phyloP scores from a whole-genome alignment of 2,888 invertebrate genomes.

The Plebejus melissa region DNA sequence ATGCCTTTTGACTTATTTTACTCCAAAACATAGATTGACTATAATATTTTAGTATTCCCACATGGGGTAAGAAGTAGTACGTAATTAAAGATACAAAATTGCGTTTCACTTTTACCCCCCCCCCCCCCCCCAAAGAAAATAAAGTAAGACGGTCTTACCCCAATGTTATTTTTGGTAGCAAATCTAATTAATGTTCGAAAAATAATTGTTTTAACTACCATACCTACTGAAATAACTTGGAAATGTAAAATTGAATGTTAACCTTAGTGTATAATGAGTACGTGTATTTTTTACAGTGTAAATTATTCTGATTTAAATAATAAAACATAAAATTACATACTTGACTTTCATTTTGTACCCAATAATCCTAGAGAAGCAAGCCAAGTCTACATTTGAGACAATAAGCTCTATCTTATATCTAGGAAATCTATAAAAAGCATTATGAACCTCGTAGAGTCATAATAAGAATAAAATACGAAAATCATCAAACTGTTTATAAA shows the following conservation, averaged over 20 bases:
- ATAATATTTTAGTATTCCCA: neutral
- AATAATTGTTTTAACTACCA: neutral
- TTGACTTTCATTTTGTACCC: constrained; percentile 47
- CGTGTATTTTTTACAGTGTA: constrained; percentile 80
- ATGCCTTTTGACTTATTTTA: neutral
- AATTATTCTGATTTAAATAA: constrained; percentile 78
- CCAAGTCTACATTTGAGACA: no score
- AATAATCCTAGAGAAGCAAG: no score
- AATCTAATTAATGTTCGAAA: neutral
- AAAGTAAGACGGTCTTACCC: neutral
- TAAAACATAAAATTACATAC: constrained; percentile 61
- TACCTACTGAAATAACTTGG: neutral
- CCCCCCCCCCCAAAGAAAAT: neutral
- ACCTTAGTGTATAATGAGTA: constrained; percentile 67
- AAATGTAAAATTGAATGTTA: constrained; percentile 68
- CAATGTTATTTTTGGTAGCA: neutral
- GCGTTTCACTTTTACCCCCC: neutral
- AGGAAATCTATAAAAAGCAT: no score
- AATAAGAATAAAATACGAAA: no score
- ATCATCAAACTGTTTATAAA: no score
- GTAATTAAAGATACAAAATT: neutral
- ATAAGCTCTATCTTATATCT: no score
- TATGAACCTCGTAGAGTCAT: no score
- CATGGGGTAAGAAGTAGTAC: neutral
- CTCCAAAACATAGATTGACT: neutral